These are phyloP conservation scores for Alviniconcha strummeri DNA, from an alignment of 2,888 invertebrate species.

Conservation along the genomic window DNA sequence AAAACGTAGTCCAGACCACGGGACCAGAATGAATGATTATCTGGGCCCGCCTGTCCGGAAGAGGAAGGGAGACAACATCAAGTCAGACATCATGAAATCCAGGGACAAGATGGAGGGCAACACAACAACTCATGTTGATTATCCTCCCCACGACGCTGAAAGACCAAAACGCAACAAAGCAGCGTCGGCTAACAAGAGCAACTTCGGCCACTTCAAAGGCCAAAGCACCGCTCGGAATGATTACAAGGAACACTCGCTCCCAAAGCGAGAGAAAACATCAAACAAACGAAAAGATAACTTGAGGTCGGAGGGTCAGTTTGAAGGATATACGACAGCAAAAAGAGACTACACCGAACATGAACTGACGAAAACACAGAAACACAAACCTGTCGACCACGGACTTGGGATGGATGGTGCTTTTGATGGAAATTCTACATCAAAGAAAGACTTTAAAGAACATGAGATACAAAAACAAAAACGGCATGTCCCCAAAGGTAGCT, in stretches of 20 bases:
- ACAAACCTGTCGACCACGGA: neutral
- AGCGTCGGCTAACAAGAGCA: too few species aligned
- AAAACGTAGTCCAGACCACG: neutral
- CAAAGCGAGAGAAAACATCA: neutral
- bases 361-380: too few species aligned
- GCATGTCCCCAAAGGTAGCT: too few species aligned
- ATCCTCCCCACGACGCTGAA: neutral
- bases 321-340: too few species aligned
- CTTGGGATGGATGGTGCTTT: too few species aligned
- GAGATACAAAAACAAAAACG: too few species aligned
- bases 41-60: neutral
- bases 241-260: neutral
- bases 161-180: neutral
- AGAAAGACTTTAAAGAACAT: too few species aligned
- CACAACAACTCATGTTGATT: constrained; percentile 23
- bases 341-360: too few species aligned
- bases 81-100: constrained; percentile 1
- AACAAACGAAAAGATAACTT: too few species aligned
- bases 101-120: constrained; percentile 20
- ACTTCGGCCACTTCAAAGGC: neutral
- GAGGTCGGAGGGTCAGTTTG: too few species aligned
- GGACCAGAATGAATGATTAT: neutral
- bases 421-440: too few species aligned
- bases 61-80: neutral
- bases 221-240: neutral